Percentiles rank a stretch among this genome's conserved stretches.
Evolutionary conservation across 2,888 invertebrate genomes (phyloP).

Genomic region (Craniophora ligustri): DNA sequence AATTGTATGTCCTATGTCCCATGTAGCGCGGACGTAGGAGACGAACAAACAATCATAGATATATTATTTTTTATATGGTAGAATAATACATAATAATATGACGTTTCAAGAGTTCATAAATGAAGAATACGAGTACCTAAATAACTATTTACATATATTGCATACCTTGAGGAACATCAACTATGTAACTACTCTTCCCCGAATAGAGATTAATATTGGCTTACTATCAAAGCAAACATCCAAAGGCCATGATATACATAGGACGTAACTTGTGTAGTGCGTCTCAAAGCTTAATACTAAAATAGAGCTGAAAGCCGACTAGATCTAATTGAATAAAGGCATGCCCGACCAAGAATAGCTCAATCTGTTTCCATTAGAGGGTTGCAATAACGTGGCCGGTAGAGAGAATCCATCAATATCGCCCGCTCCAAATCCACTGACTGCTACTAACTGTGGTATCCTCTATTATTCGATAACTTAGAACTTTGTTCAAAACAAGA

Average conservation of each 20-base stretch:
- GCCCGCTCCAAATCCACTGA: slow-evolving; percentile 46
- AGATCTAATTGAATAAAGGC: slow-evolving; percentile 53
- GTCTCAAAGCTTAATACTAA: slow-evolving; percentile 44
- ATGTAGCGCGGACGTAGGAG: too few species aligned
- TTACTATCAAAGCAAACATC: slow-evolving; percentile 20
- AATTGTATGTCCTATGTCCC: too few species aligned
- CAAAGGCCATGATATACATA: slow-evolving; percentile 16
- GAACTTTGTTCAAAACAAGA: slow-evolving; percentile 24
- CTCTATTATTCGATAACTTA: slow-evolving; percentile 36
- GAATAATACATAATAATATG: too few species aligned
- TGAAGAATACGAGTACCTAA: too few species aligned
- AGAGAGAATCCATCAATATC: slow-evolving; percentile 59
- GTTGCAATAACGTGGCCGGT: slow-evolving; percentile 51
- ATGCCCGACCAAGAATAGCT: slow-evolving; percentile 51
- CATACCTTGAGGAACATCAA: not conserved
- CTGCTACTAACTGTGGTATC: slow-evolving; percentile 35
- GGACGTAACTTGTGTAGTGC: slow-evolving; percentile 3
- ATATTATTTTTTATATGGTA: too few species aligned
- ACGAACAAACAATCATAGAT: too few species aligned
- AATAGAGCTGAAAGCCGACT: slow-evolving; percentile 47
- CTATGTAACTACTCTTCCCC: not conserved
- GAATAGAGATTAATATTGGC: slow-evolving; percentile 13
- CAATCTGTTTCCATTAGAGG: slow-evolving; percentile 62
- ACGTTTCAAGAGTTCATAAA: too few species aligned
- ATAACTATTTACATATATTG: not conserved